These are phyloP conservation scores for Vanessa cardui DNA, from an alignment of 2,888 invertebrate genomes.

Conservation along the genomic window DNA sequence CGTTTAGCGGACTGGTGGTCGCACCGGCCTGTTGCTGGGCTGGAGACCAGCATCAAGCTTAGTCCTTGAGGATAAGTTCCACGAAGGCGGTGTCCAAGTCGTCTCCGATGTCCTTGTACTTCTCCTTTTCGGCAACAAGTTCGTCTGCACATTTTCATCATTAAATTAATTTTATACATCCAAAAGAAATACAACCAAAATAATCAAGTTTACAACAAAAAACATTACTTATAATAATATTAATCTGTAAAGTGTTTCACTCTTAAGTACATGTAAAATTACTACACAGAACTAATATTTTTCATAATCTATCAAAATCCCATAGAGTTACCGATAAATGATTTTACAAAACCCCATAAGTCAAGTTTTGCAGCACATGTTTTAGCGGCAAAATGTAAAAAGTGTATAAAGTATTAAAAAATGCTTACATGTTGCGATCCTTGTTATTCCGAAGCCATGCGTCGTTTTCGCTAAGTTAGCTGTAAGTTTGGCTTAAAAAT, in stretches of 20 bases:
- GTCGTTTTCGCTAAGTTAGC: conserved; percentile 46
- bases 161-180: conserved; percentile 17
- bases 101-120: conserved; percentile 99
- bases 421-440: conserved; percentile 58
- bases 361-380: conserved; percentile 63
- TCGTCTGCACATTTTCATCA: conserved; percentile 85
- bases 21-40: conserved; percentile 31
- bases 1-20: conserved; percentile 63
- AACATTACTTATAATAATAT: no score
- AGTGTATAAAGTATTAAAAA: conserved; percentile 43
- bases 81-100: conserved; percentile 99
- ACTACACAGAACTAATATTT: not conserved
- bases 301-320: not conserved
- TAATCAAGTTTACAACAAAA: not conserved
- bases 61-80: conserved; percentile 91
- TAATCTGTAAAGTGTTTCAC: no score
- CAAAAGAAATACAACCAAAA: conserved; percentile 12
- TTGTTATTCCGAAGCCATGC: conserved; percentile 80
- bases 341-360: conserved; percentile 49
- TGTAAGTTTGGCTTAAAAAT: conserved; percentile 33
- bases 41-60: conserved; percentile 48
- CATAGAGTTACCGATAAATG: not conserved
- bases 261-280: no score
- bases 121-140: conserved; percentile 98
- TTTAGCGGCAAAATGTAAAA: conserved; percentile 46